Percentiles rank a stretch among this genome's conserved stretches.
phyloP scores from a whole-genome alignment of 1,140 invertebrate species.

The Sarcophaga bullata region DNA sequence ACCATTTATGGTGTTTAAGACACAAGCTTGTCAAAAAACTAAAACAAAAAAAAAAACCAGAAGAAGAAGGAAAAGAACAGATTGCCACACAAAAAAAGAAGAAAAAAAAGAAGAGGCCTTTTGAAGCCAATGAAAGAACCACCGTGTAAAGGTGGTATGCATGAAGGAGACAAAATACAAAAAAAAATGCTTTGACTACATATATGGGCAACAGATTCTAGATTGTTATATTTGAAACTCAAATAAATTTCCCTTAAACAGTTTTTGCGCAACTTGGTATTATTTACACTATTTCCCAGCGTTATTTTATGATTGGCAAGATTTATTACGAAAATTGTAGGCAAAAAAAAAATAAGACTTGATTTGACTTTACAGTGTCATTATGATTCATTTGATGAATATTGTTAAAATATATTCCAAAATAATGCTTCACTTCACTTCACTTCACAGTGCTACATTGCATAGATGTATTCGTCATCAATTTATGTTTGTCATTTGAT shows the following conservation, averaged over 20 bases:
- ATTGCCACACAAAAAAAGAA: not conserved
- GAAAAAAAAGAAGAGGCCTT: no score
- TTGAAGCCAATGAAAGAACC: no score
- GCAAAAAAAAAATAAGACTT: no score
- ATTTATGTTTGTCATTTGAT: not conserved
- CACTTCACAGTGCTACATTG: no score
- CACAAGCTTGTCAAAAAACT: slow-evolving; percentile 31
- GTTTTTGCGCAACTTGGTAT: not conserved
- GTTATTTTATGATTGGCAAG: no score
- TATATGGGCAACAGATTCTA: not conserved
- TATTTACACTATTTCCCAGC: slow-evolving; percentile 4
- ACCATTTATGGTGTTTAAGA: slow-evolving; percentile 31
- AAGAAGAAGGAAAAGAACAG: not conserved
- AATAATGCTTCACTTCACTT: no score
- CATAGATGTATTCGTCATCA: not conserved
- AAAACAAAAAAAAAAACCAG: not conserved
- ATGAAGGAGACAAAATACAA: not conserved
- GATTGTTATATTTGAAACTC: not conserved
- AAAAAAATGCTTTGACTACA: slow-evolving; percentile 10
- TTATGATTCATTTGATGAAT: no score
- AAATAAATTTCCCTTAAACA: not conserved
- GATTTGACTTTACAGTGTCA: no score
- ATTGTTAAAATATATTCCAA: no score
- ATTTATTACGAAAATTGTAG: no score
- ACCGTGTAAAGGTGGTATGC: not conserved